A percentile compares a stretch with the other conserved stretches of the same genome.
phyloP scores from a whole-genome alignment of 2,888 invertebrate genomes.

The Amiota mariae region DNA sequence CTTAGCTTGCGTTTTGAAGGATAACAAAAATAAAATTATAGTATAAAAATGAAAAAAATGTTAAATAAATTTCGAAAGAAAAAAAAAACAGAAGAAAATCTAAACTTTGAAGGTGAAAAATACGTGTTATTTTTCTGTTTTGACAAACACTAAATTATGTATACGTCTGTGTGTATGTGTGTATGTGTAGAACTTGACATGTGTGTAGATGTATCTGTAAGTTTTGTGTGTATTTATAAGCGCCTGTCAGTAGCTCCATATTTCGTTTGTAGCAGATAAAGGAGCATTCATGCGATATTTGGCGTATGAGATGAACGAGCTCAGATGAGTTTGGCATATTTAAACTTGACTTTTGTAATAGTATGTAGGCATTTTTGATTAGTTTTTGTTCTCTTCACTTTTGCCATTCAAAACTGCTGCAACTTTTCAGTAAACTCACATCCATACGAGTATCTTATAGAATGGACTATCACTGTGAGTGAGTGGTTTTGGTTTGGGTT shows the following conservation, averaged over 20 bases:
- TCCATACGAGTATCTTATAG: too few relatives aligned
- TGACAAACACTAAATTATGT: slow-evolving; percentile 39
- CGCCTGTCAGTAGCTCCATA: background rate
- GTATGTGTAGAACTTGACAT: background rate
- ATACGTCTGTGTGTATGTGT: background rate
- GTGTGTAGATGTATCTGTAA: slow-evolving; percentile 1
- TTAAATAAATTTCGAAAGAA: slow-evolving; percentile 1
- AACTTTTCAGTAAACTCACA: too few relatives aligned
- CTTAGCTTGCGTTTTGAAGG: background rate
- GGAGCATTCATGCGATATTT: too few relatives aligned
- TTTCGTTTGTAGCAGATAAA: background rate
- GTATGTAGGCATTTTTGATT: background rate
- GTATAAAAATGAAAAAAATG: slow-evolving; percentile 36
- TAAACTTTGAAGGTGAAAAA: slow-evolving; percentile 46
- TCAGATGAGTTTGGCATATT: background rate
- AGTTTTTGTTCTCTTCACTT: background rate
- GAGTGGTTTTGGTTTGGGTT: too few relatives aligned
- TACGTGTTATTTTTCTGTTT: slow-evolving; percentile 44
- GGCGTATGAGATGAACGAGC: background rate
- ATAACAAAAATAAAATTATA: background rate
- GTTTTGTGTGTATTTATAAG: slow-evolving; percentile 27
- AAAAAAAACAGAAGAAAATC: slow-evolving; percentile 6
- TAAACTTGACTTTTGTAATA: background rate
- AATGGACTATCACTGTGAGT: too few relatives aligned
- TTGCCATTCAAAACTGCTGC: too few relatives aligned